These are phyloP conservation scores for Ondatra zibethicus DNA, from an alignment of 2,113 vertebrate genomes.

Conservation along the genomic window DNA sequence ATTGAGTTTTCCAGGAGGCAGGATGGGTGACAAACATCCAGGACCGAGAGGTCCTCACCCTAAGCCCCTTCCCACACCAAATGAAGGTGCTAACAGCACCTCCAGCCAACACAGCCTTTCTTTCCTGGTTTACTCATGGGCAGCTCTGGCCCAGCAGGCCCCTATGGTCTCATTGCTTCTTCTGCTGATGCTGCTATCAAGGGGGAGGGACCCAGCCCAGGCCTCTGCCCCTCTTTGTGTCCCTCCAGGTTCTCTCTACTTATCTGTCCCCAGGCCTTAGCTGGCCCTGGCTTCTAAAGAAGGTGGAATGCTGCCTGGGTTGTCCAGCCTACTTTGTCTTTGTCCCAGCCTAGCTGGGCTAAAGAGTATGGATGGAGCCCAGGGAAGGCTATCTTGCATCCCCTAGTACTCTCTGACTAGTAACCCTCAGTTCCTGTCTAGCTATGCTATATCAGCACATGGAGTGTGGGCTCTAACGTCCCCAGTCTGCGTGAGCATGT, in stretches of 20 bases:
- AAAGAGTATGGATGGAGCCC: neutral
- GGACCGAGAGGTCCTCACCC: neutral
- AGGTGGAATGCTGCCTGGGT: neutral
- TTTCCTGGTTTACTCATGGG: neutral
- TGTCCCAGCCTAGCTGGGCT: neutral
- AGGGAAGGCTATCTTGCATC: neutral
- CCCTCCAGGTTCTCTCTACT: neutral
- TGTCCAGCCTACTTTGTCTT: neutral
- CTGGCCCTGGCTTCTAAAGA: neutral
- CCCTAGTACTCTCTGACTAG: neutral
- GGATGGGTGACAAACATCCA: constrained; percentile 63
- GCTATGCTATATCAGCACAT: constrained; percentile 90
- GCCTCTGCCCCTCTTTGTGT: neutral
- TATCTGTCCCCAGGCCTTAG: neutral
- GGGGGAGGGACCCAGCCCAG: neutral
- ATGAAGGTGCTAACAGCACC: constrained; percentile 87
- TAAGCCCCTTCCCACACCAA: neutral
- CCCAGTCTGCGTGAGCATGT: constrained; percentile 72
- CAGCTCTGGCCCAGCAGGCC: constrained; percentile 60
- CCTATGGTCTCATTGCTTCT: constrained; percentile 75
- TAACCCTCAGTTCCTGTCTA: constrained; percentile 83
- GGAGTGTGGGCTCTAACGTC: constrained; percentile 73
- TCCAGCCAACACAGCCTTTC: neutral
- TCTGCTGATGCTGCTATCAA: constrained; percentile 14
- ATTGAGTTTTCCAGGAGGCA: constrained; percentile 83